phyloP scores from a whole-genome alignment of 1,140 invertebrate genomes.

The Acromyrmex charruanus region DNA sequence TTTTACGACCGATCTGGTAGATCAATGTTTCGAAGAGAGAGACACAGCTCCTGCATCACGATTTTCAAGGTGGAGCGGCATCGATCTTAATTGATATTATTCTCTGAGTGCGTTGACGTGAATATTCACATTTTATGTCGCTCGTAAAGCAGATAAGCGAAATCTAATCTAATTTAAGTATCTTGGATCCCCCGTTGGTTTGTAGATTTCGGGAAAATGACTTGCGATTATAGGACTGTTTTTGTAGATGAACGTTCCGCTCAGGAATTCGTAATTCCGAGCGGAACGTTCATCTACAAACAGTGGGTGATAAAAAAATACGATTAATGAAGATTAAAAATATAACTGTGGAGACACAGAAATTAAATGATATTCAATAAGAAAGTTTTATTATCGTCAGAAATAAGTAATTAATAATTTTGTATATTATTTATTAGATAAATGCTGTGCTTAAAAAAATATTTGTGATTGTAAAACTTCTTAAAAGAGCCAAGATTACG shows the following conservation, averaged over 20 bases:
- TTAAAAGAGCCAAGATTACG: neutral
- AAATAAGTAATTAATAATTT: constrained; percentile 13
- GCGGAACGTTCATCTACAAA: neutral
- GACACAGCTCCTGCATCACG: constrained; percentile 33
- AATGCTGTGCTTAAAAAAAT: neutral
- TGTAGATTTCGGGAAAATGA: constrained; percentile 35
- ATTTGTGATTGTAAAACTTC: neutral
- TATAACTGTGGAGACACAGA: neutral
- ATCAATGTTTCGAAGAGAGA: constrained; percentile 67
- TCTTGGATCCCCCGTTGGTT: neutral
- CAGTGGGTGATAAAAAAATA: neutral
- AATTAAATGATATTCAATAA: neutral
- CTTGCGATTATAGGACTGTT: constrained; percentile 49
- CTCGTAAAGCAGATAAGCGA: constrained; percentile 57
- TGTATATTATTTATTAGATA: neutral
- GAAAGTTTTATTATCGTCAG: neutral
- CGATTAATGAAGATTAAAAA: neutral
- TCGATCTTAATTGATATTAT: constrained; percentile 75
- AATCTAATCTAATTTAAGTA: constrained; percentile 58
- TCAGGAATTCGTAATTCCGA: constrained; percentile 21
- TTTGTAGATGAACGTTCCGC: constrained; percentile 1
- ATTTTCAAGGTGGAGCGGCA: constrained; percentile 58
- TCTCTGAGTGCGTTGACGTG: constrained; percentile 14
- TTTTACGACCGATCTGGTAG: constrained; percentile 72
- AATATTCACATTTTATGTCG: constrained; percentile 49